Evolutionary conservation across 2,797 vertebrate species (phyloP).

Genomic region (Rhynchonycteris naso): DNA sequence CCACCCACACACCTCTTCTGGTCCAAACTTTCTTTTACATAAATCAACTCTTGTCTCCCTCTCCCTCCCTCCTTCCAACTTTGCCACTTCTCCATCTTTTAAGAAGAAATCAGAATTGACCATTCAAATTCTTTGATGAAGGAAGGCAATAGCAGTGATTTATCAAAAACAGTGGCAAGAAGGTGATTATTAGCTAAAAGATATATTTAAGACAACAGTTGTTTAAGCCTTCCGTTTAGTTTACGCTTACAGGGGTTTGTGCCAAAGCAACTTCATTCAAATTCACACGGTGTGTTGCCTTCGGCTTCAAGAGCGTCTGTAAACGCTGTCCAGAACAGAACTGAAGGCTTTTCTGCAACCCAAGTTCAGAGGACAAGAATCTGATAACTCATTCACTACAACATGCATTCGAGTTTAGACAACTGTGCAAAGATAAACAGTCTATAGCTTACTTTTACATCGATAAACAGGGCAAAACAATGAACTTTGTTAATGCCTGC

Average conservation of each 20-base stretch:
- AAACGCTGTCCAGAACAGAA: constrained; percentile 66
- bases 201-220: constrained; percentile 47
- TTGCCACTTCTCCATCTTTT: constrained; percentile 22
- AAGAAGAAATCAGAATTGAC: constrained; percentile 30
- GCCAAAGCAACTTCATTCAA: constrained; percentile 88
- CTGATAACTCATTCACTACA: constrained; percentile 27
- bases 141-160: constrained; percentile 42
- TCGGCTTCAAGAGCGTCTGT: constrained; percentile 74
- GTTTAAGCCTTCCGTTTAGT: constrained; percentile 49
- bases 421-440: constrained; percentile 68
- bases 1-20: constrained; percentile 47
- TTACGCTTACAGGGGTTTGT: constrained; percentile 80
- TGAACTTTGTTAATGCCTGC: constrained; percentile 69
- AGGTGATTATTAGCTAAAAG: background rate
- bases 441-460: constrained; percentile 71
- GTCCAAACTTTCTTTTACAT: constrained; percentile 29
- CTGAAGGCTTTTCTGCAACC: constrained; percentile 58
- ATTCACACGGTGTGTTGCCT: constrained; percentile 80
- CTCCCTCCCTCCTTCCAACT: background rate
- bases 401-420: constrained; percentile 62
- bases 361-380: constrained; percentile 54
- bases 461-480: constrained; percentile 66
- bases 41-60: background rate
- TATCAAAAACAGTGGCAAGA: background rate
- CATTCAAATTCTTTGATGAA: constrained; percentile 26